Evolutionary conservation across 2,888 invertebrate genomes (phyloP), one percentile per base, ranked within the genome.

Genomic region (Mesorhabditis spiculigera): DNA sequence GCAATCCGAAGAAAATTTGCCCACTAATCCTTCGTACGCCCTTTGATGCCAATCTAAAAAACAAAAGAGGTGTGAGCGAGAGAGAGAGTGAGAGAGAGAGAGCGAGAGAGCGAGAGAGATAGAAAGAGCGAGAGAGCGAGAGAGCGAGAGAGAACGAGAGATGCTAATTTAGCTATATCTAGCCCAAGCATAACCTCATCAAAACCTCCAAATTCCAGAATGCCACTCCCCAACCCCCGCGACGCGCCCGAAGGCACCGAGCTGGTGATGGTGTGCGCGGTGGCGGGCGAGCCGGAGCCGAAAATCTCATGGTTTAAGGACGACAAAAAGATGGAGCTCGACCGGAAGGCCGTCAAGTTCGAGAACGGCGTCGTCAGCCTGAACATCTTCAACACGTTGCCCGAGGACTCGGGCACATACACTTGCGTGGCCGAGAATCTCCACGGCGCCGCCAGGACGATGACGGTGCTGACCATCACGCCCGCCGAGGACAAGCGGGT

Each of bases 331-430:
- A 65, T 84, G 43, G 77, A 76, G 16, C 72, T 77, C 72, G 68
- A 65, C 45, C 73, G 73, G 68, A 77, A 77, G 58, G 71, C 73
- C 62, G 71, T 74, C 45, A 68, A 72, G 69, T 79, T 73, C 67
- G 84, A 85, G 45, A 81, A 85, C 87, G 98, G 98, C 80, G 95
- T 99, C 64, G 93, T 96, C 68, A 94, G 95, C 0, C 91, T 98
- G 89, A 96, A 96, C 89, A 94, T 98, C 81, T 90, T 93, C 73
- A 93, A 93, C 87, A 95, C 95, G 86, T 91, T 92, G 84, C 92
- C 93, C 0, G 92, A 92, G 71, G 97, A 99, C 89, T 93, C 94
- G 76, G 98, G 97, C 78, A 94, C 93, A 87, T 99, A 97, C 88
- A 91, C 91, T 61, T 97, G 96, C 87, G 90, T 93, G 63, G 80